Evolutionary conservation across 2,888 invertebrate genomes (phyloP), one percentile per base, ranked within the genome.

Genomic region (Hypena proboscidalis): DNA sequence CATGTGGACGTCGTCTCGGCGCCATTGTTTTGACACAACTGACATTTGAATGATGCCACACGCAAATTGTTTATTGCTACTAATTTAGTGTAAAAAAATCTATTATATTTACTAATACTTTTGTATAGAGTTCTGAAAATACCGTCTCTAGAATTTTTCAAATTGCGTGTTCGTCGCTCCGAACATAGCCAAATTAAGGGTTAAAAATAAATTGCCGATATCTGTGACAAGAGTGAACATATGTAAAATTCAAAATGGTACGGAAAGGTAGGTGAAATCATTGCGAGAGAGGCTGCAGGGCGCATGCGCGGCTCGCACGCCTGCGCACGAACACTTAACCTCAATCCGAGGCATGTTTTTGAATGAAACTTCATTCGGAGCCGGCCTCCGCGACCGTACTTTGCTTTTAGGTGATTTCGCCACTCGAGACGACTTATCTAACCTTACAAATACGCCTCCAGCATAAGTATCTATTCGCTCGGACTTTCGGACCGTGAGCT

Each of bases 271-370:
- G 77, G 73, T 80, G 85, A 85, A 89, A 89, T 90, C 88, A 88
- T 90, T 90, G 89, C 85, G 77, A 69, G 71, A 57, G 62, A 51
- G 59, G 29, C 43, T 21, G 38, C 20, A 22, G 32, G 19, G 67
- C 85, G 89, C 88, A 74, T 77, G 87, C 83, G 85, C 74, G 60
- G 26, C 3, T n/a, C 31, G 17, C 75, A 76, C 89, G 88, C 88
- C 70, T 85, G 89, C 90, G 90, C 86, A 74, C 60, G 44, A 46
- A 57, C 76, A 83, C 83, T 83, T 88, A 89, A 88, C 89, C 89
- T 88, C 86, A 88, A 87, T 87, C 78, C 77, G 74, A 80, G 80
- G 80, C 85, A 80, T 86, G 85, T 90, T 90, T 83, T 90, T 89
- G 87, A 90, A 90, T 89, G 88, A 89, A 88, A 85, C 80, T 82